Percentiles rank a stretch among this genome's conserved stretches.
These are phyloP conservation scores for Puffinus mauretanicus DNA, from an alignment of 2,113 vertebrate genomes.

Conservation along the genomic window DNA sequence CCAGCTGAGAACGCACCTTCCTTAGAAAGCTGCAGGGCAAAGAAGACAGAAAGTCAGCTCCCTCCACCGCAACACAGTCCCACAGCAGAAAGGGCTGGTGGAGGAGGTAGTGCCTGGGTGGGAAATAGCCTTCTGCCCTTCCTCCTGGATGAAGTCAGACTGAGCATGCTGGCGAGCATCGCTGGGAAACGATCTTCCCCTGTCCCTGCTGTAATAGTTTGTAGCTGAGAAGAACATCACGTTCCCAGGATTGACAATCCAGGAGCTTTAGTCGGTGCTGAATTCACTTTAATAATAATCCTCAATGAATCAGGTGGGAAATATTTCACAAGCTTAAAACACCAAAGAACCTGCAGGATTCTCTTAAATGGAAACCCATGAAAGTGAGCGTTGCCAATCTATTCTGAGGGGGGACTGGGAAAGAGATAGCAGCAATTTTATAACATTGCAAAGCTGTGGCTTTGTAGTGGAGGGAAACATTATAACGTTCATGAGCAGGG, in stretches of 20 bases:
- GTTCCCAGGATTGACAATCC: background rate
- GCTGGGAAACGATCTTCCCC: background rate
- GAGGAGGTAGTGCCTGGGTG: background rate
- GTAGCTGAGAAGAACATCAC: background rate
- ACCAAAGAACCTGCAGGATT: background rate
- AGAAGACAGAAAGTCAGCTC: background rate
- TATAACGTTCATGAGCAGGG: background rate
- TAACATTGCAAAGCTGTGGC: background rate
- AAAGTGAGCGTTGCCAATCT: background rate
- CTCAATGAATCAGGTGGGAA: background rate
- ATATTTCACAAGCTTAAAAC: background rate
- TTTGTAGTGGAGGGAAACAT: background rate
- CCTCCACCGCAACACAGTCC: background rate
- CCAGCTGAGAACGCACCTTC: background rate
- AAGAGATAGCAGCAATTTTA: background rate
- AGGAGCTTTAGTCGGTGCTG: background rate
- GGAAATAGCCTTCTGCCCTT: background rate
- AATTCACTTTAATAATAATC: slow-evolving; percentile 8
- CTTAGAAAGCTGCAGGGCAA: background rate
- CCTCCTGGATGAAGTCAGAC: background rate
- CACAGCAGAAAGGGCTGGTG: background rate
- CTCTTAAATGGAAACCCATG: background rate
- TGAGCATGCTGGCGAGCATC: background rate
- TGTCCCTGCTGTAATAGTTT: background rate
- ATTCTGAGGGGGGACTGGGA: background rate